Conservation (phyloP, 1,140 invertebrate species). For the Spodoptera frugiperda region DNA sequence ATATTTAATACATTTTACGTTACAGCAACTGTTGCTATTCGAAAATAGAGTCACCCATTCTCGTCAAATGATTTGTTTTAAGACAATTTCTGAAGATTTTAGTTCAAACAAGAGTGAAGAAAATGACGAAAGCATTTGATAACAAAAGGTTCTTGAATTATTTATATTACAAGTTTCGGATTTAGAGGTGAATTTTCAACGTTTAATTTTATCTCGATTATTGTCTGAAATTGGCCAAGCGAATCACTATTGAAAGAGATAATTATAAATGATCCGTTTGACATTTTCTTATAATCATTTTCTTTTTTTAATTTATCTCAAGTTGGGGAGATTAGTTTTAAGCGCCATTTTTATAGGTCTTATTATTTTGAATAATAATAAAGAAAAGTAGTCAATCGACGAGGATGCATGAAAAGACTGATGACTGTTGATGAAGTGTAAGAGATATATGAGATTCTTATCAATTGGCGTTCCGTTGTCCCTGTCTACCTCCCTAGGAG, state of each 20-base stretch:
- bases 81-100: not conserved
- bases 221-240: not conserved
- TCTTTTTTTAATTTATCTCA: no score
- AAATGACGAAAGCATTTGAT: slow-evolving; percentile 5
- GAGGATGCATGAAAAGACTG: no score
- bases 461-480: no score
- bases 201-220: slow-evolving; percentile 6
- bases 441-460: no score
- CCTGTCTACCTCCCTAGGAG: no score
- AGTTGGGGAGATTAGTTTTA: no score
- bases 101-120: not conserved
- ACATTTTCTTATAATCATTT: not conserved
- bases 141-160: slow-evolving; percentile 11
- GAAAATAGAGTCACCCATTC: not conserved
- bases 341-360: no score
- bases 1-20: slow-evolving; percentile 4
- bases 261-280: not conserved
- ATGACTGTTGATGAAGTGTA: no score
- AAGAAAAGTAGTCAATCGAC: no score
- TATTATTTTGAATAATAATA: no score
- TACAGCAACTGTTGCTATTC: not conserved
- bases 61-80: slow-evolving; percentile 20
- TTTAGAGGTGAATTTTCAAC: not conserved
- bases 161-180: slow-evolving; percentile 16
- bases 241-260: not conserved